Conservation (phyloP, 1,140 invertebrate species). For the Melipona quadrifasciata region DNA sequence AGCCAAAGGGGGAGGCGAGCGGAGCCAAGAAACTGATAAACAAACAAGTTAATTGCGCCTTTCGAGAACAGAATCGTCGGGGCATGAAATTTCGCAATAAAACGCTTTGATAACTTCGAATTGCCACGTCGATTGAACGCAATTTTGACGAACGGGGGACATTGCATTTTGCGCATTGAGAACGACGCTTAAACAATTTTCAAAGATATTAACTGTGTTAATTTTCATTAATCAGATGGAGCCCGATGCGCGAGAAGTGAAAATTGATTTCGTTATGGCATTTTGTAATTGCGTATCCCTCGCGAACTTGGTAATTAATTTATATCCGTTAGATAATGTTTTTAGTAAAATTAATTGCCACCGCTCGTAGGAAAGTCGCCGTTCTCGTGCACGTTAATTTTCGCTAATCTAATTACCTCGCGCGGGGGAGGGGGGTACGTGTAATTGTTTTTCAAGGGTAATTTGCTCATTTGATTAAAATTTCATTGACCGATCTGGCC, state of each 20-base stretch:
- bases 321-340: background rate
- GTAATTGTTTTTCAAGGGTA: background rate
- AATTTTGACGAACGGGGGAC: background rate
- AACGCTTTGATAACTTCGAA: background rate
- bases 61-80: background rate
- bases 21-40: background rate
- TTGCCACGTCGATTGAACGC: background rate
- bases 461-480: background rate
- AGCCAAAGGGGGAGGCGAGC: background rate
- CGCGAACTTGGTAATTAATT: background rate
- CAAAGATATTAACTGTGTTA: background rate
- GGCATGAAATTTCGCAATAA: conserved; percentile 18
- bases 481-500: background rate
- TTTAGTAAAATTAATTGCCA: background rate
- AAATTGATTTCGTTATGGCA: background rate
- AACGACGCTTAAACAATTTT: background rate
- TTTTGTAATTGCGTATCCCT: background rate
- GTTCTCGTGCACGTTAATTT: background rate
- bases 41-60: background rate
- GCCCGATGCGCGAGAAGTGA: too few relatives aligned
- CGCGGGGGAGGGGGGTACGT: too few relatives aligned
- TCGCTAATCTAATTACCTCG: background rate
- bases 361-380: background rate
- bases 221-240: background rate
- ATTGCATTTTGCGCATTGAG: background rate